Evolutionary conservation across 1,140 invertebrate species (phyloP).

Genomic region (Aphelinus atriplicis): DNA sequence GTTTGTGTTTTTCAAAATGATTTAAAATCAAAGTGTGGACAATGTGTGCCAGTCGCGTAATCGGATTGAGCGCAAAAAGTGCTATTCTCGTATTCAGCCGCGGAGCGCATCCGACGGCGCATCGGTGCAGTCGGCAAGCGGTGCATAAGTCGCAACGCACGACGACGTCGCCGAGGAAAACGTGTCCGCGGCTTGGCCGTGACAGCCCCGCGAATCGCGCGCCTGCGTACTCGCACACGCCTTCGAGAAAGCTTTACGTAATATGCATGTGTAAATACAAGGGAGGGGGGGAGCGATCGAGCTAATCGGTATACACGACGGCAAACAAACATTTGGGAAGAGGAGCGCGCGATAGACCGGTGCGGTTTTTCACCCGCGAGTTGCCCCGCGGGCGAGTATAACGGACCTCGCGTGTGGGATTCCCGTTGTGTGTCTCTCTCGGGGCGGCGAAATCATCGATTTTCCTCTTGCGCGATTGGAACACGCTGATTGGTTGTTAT

Average conservation of each 20-base stretch:
- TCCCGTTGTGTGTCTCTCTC: too few species aligned
- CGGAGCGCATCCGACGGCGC: too few species aligned
- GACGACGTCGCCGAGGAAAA: conserved; percentile 4
- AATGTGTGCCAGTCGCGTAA: too few species aligned
- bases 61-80: not conserved
- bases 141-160: too few species aligned
- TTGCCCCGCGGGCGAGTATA: not conserved
- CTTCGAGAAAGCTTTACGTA: conserved; percentile 17
- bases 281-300: not conserved
- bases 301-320: too few species aligned
- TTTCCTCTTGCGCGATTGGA: too few species aligned
- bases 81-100: conserved; percentile 22
- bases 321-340: too few species aligned
- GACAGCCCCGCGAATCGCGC: not conserved
- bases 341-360: too few species aligned
- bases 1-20: not conserved
- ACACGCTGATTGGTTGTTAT: too few species aligned
- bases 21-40: not conserved
- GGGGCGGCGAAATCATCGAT: too few species aligned
- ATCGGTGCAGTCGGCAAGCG: too few species aligned
- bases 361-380: too few species aligned
- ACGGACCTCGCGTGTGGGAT: not conserved
- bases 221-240: not conserved
- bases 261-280: conserved; percentile 11
- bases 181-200: not conserved